phyloP scores from a whole-genome alignment of 1,140 invertebrate species.

The Anastrepha obliqua region DNA sequence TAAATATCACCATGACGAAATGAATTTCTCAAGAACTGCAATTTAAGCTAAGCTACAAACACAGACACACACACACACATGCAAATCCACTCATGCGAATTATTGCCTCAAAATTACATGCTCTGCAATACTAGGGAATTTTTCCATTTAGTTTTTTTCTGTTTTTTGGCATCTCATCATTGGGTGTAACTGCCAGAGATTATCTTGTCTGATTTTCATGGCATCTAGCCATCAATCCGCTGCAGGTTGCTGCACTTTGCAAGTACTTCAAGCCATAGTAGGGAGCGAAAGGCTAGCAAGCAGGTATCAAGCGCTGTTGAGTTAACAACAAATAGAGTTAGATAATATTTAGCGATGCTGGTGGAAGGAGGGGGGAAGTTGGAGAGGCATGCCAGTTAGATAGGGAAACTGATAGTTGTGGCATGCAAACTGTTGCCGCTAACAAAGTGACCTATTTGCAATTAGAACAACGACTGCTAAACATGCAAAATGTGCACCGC shows the following conservation, averaged over 20 bases:
- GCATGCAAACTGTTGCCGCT: not conserved
- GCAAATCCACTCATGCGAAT: constrained; percentile 7
- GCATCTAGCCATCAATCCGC: constrained; percentile 64
- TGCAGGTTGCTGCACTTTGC: constrained; percentile 60
- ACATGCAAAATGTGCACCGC: constrained; percentile 67
- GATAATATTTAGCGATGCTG: not conserved
- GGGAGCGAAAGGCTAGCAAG: not conserved
- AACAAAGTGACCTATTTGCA: constrained; percentile 65
- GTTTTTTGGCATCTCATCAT: constrained; percentile 34
- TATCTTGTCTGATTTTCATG: constrained; percentile 73
- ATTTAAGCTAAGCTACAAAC: not conserved
- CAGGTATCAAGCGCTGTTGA: not conserved
- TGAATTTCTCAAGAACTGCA: constrained; percentile 22
- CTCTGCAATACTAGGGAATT: not conserved
- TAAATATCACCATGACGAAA: constrained; percentile 10
- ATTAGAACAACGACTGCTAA: constrained; percentile 74
- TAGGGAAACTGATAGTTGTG: not conserved
- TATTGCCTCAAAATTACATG: constrained; percentile 30
- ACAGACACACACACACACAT: not conserved
- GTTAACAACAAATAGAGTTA: constrained; percentile 21
- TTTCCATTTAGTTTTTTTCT: not conserved
- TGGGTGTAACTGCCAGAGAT: constrained; percentile 61
- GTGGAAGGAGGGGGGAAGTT: not conserved
- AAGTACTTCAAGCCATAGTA: constrained; percentile 8
- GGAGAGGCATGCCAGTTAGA: not conserved